Evolutionary conservation across 2,888 invertebrate species (phyloP).

Genomic region (Chironomus tentans): DNA sequence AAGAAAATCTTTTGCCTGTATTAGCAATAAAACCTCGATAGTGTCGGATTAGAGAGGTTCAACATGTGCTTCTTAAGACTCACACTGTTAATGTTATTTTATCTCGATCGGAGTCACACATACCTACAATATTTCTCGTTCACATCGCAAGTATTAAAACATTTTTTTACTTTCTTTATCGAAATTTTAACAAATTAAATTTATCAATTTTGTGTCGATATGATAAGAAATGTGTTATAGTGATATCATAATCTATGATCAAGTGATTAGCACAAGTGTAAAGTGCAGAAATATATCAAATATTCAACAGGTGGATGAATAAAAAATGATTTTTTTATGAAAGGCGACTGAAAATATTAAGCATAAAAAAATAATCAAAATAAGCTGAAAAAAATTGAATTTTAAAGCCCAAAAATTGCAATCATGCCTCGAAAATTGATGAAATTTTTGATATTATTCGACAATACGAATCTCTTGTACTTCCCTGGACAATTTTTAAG

Average conservation of each 20-base stretch:
- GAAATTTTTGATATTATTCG: slow-evolving; percentile 88
- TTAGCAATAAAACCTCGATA: background rate
- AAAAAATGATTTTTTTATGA: background rate
- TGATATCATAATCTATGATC: slow-evolving; percentile 4
- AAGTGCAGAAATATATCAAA: slow-evolving; percentile 16
- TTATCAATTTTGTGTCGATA: background rate
- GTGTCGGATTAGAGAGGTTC: background rate
- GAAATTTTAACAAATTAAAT: background rate
- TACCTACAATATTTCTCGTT: background rate
- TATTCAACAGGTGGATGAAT: slow-evolving; percentile 20
- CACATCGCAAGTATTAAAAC: background rate
- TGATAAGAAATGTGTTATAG: slow-evolving; percentile 2
- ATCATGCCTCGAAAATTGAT: slow-evolving; percentile 76
- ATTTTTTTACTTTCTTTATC: background rate
- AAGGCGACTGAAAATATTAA: background rate
- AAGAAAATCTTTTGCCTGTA: background rate
- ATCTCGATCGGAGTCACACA: background rate
- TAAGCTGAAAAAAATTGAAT: background rate
- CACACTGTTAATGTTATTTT: background rate
- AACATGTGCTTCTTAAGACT: background rate
- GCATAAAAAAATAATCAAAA: background rate
- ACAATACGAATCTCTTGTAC: slow-evolving; percentile 84
- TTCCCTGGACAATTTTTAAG: slow-evolving; percentile 91
- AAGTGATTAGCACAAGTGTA: slow-evolving; percentile 15
- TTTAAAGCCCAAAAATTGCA: background rate